Base-by-base conservation (phyloP, 2,888 invertebrate species). In the Sialis lutaria region DNA sequence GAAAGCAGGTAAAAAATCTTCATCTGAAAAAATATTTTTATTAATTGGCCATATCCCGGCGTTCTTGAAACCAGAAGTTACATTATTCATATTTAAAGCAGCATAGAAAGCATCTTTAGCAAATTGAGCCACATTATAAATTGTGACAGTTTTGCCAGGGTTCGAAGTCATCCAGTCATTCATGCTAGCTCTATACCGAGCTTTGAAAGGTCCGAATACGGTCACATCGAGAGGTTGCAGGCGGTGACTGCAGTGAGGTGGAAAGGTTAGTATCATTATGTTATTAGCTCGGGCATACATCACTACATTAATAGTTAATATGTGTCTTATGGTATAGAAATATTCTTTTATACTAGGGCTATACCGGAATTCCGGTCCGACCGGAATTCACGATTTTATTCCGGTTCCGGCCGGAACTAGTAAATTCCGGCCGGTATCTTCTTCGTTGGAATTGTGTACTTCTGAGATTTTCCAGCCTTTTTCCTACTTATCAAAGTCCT, bases 221-320 rank as follows among this genome's bases (percentile, higher is more conserved):
- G 53, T 32, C 12, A 53, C 45, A 52, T 58, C 58, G n/a, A 58
- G 50, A 13, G 58, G 60, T 50, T 61, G 60, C 35, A n/a, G n/a
- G n/a, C n/a, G n/a, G n/a, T n/a, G n/a, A n/a, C n/a, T n/a, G n/a
- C n/a, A n/a, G n/a, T n/a, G 44, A 10, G 35, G 44, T 30, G 44
- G 44, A 34, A 44, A 33, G 3, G 50, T 50, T 6, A 44, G 33
- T 9, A 44, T 44, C 9, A 44, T 34, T 33, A 44, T 44, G 35
- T 44, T 44, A 34, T 44, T 43, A 32, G 9, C 32, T 43, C n/a
- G 9, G n/a, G 43, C 43, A 22, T 32, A 13, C 30, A 43, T 9
- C 44, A 44, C 44, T 32, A 39, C 39, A 45, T 42, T 12, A 8
- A 42, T 30, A n/a, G 30, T 42, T 34, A 31, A 45, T 12, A 45